Percentiles rank a stretch among this genome's conserved stretches.
phyloP scores from a whole-genome alignment of 1,140 invertebrate species.

The Plodia interpunctella region DNA sequence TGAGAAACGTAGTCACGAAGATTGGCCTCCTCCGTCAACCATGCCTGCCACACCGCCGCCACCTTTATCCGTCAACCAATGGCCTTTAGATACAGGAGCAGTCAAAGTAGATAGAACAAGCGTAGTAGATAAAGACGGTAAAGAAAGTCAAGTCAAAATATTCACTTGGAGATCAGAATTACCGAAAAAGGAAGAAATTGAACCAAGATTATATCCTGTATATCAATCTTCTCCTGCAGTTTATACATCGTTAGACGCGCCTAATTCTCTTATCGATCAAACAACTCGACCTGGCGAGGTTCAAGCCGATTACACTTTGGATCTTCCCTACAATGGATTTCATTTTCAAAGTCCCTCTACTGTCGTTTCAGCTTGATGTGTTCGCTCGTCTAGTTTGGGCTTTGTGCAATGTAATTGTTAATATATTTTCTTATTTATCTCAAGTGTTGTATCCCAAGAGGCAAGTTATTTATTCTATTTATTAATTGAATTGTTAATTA shows the following conservation, averaged over 20 bases:
- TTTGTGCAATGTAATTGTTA: constrained; percentile 41
- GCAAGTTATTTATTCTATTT: constrained; percentile 45
- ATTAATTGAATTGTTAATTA: constrained; percentile 23
- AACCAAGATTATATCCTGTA: constrained; percentile 42
- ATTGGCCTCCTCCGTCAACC: constrained; percentile 32
- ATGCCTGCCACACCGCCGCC: constrained; percentile 27
- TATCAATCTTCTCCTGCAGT: constrained; percentile 30
- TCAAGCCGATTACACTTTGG: constrained; percentile 68
- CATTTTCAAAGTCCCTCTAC: constrained; percentile 70
- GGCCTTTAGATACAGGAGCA: constrained; percentile 23
- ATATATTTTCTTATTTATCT: constrained; percentile 50
- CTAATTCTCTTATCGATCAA: constrained; percentile 41
- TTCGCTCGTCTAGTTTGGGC: constrained; percentile 48
- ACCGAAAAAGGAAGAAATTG: constrained; percentile 27
- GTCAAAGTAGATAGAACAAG: constrained; percentile 43
- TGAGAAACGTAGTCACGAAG: constrained; percentile 57
- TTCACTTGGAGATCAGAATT: constrained; percentile 28
- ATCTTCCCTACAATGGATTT: constrained; percentile 68
- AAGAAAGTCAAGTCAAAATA: constrained; percentile 16
- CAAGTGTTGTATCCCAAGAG: constrained; percentile 57
- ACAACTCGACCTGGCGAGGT: constrained; percentile 61
- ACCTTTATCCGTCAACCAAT: constrained; percentile 22
- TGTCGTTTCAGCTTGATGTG: constrained; percentile 68
- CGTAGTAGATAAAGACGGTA: constrained; percentile 23
- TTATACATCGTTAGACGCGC: constrained; percentile 41